Percentiles rank a stretch among this genome's conserved stretches.
Evolutionary conservation across 2,797 vertebrate genomes (phyloP).

Genomic region (Diplodus puntazzo): DNA sequence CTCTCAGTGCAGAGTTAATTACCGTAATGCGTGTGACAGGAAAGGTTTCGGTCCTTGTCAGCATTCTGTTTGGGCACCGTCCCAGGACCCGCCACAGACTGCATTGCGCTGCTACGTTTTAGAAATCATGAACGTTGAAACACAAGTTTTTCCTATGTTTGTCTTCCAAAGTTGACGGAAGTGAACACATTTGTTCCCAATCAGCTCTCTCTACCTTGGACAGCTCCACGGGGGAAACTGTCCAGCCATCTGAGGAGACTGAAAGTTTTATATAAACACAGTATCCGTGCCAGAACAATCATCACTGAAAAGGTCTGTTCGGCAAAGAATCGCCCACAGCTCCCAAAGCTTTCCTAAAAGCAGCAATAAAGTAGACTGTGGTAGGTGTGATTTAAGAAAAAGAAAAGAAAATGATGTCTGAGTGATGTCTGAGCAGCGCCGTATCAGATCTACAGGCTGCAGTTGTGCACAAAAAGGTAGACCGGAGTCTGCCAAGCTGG

Average conservation of each 20-base stretch:
- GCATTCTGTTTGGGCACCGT: constrained; percentile 52
- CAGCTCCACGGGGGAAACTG: constrained; percentile 5
- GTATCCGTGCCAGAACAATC: constrained; percentile 2
- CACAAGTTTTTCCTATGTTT: neutral
- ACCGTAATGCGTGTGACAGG: constrained; percentile 56
- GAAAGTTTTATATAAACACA: constrained; percentile 1
- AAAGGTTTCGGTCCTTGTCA: constrained; percentile 58
- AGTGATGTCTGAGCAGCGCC: neutral
- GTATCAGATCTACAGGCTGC: constrained; percentile 1
- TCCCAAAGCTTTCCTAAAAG: neutral
- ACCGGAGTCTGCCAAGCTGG: neutral
- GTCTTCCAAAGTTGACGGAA: constrained; percentile 7
- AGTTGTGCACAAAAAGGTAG: neutral
- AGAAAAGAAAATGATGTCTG: neutral
- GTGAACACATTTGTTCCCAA: neutral
- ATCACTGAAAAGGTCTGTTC: neutral
- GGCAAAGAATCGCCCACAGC: neutral
- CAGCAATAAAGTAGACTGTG: neutral
- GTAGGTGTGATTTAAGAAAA: neutral
- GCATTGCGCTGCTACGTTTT: neutral
- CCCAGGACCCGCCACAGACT: constrained; percentile 19
- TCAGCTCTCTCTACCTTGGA: neutral
- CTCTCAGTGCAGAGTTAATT: constrained; percentile 65
- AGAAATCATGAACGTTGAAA: neutral
- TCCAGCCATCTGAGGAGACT: neutral